Evolutionary conservation across 2,888 invertebrate genomes (phyloP).

Genomic region (Tribolium freemani): DNA sequence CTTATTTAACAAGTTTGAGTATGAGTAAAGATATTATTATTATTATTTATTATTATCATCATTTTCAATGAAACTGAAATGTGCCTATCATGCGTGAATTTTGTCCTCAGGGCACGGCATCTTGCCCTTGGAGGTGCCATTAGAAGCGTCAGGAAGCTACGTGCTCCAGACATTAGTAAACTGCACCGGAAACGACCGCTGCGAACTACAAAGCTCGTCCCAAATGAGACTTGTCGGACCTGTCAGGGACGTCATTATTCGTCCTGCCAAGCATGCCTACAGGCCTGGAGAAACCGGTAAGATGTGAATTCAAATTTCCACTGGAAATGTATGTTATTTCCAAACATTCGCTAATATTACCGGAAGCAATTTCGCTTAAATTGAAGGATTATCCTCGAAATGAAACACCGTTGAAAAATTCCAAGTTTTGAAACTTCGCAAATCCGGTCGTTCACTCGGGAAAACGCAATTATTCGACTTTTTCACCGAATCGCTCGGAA

Average conservation of each 20-base stretch:
- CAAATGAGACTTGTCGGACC: conserved; percentile 75
- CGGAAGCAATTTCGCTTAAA: not conserved
- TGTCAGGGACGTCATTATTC: conserved; percentile 76
- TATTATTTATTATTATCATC: too few relatives aligned
- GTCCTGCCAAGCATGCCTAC: conserved; percentile 75
- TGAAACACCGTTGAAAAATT: conserved; percentile 6
- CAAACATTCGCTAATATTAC: not conserved
- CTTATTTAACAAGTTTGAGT: too few relatives aligned
- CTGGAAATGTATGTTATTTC: not conserved
- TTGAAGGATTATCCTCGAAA: conserved; percentile 8
- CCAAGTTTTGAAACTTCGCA: not conserved
- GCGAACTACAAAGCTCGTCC: conserved; percentile 74
- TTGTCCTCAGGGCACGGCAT: conserved; percentile 73
- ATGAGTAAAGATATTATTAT: too few relatives aligned
- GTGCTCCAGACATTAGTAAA: conserved; percentile 75
- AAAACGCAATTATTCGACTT: not conserved
- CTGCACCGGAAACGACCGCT: conserved; percentile 71
- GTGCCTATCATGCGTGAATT: too few relatives aligned
- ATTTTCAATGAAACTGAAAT: too few relatives aligned
- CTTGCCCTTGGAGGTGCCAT: conserved; percentile 74
- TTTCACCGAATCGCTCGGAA: not conserved
- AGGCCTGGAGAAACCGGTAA: conserved; percentile 75
- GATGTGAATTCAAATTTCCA: conserved; percentile 23
- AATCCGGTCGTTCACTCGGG: not conserved
- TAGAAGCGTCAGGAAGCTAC: conserved; percentile 73